These are phyloP conservation scores for Nothocercus julius DNA, from an alignment of 2,113 vertebrate genomes.

Conservation along the genomic window DNA sequence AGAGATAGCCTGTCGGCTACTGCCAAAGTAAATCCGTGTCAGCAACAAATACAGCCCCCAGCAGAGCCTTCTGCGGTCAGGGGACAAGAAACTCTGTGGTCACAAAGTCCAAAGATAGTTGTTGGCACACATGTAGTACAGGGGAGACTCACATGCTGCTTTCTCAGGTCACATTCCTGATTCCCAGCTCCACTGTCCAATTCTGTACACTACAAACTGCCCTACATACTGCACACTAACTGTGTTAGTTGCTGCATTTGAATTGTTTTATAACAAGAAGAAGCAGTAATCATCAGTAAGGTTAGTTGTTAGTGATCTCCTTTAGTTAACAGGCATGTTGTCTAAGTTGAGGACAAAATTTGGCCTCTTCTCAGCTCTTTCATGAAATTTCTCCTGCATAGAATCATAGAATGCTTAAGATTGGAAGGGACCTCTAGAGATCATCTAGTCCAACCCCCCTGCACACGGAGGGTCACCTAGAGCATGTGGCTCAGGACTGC, in stretches of 20 bases:
- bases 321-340: background rate
- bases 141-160: background rate
- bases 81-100: background rate
- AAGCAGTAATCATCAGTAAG: background rate
- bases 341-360: background rate
- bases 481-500: too few relatives aligned
- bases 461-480: too few relatives aligned
- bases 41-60: background rate
- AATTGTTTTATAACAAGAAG: background rate
- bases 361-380: background rate
- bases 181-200: background rate
- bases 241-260: background rate
- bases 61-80: background rate
- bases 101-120: background rate
- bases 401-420: too few relatives aligned
- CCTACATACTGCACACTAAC: background rate
- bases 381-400: background rate
- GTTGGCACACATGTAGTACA: background rate
- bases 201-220: background rate
- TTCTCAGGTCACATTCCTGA: background rate
- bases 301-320: background rate
- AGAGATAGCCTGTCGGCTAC: background rate
- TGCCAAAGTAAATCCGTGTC: background rate
- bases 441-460: too few relatives aligned
- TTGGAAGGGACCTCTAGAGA: too few relatives aligned